Evolutionary conservation across 2,113 vertebrate species (phyloP), one percentile per base, ranked within the genome.

Genomic region (Pimephales promelas): DNA sequence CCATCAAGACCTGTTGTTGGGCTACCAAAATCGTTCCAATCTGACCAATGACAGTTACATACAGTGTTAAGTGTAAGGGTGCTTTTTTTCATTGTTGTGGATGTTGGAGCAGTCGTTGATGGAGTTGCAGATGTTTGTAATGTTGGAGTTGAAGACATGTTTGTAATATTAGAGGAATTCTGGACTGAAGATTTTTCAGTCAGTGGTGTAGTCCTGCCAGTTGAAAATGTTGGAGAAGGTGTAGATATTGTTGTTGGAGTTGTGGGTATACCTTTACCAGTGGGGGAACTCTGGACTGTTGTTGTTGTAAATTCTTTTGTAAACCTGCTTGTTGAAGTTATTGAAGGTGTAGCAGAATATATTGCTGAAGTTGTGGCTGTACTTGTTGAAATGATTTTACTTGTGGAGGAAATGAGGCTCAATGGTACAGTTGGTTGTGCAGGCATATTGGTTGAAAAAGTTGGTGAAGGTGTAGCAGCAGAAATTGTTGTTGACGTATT

Each of bases 1-100:
- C 87, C 87, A 22, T 83, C 22, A 64, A 56, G 47, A 36, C 86
- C 86, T 71, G 83, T 4, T 40, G 84, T 82, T 8, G 84, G 74
- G 22, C 26, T 45, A 24, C 74, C 79, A 49, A 76, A 87, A 36
- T 71, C 62, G 16, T 73, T 83, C 86, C 86, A 87, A 18, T 45
- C 75, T 66, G 84, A 75, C 68, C 81, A 88, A 10, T 56, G 6
- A 76, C 86, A 88, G 2, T 13, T 62, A 18, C 49, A 43, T 40
- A 45, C 73, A 14, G 71, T 28, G 0, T 7, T 56, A 28, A 7
- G 5, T 7, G 34, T n/a, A 18, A 40, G 45, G 0, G 3, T 43
- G 45, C n/a, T 70, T n/a, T 43, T 80, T 11, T n/a, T 20, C 1
- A 49, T 9, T 40, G 61, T n/a, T 31, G 16, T 10, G 2, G 45